Conservation (phyloP, 2,888 invertebrate genomes). For the Philereme vetulata region DNA sequence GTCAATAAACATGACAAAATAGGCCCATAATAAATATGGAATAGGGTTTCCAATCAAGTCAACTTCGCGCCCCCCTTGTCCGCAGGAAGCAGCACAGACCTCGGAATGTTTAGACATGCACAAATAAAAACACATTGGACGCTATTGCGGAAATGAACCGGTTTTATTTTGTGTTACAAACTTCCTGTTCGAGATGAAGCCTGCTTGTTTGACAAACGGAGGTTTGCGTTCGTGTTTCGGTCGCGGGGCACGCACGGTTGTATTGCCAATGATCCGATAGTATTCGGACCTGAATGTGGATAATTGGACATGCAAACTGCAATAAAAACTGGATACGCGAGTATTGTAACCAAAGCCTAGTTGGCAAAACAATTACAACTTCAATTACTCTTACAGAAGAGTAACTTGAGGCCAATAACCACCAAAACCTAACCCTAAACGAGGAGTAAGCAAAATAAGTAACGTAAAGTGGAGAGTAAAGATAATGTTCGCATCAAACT, state of each 20-base stretch:
- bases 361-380: too few relatives aligned
- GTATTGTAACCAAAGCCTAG: too few relatives aligned
- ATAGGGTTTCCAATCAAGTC: slow-evolving; percentile 82
- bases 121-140: slow-evolving; percentile 27
- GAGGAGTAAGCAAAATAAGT: too few relatives aligned
- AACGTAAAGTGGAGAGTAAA: too few relatives aligned
- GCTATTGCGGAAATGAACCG: slow-evolving; percentile 25
- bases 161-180: slow-evolving; percentile 20
- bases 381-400: too few relatives aligned
- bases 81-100: slow-evolving; percentile 56
- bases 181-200: slow-evolving; percentile 13
- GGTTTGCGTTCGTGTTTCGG: slow-evolving; percentile 9
- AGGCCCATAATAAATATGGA: slow-evolving; percentile 82
- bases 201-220: slow-evolving; percentile 12
- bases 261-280: slow-evolving; percentile 2
- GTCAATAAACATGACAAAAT: slow-evolving; percentile 80
- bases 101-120: slow-evolving; percentile 45
- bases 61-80: slow-evolving; percentile 68
- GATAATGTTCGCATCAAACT: too few relatives aligned
- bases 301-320: slow-evolving; percentile 1
- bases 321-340: background rate
- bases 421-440: too few relatives aligned
- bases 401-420: too few relatives aligned
- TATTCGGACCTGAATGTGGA: background rate
- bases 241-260: slow-evolving; percentile 3